phyloP scores from a whole-genome alignment of 2,113 vertebrate species.

The Isurus oxyrinchus region DNA sequence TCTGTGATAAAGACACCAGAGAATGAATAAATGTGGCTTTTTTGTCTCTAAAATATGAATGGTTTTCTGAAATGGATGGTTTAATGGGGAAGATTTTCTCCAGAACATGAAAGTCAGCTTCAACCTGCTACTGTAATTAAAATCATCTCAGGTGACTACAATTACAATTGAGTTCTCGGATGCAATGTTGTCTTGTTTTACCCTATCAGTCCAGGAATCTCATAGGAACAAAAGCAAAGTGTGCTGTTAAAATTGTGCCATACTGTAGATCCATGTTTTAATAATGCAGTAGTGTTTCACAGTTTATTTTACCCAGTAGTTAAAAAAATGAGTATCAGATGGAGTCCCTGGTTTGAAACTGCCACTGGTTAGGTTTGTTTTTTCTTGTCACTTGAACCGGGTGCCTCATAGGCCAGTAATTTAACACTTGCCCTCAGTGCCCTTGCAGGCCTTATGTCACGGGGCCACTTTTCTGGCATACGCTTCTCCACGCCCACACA shows the following conservation, averaged over 20 bases:
- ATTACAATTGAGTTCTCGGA: background rate
- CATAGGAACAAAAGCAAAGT: background rate
- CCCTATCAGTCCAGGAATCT: background rate
- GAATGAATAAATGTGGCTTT: background rate
- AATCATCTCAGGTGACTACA: background rate
- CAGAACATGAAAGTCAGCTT: background rate
- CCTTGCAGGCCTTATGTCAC: constrained; percentile 43
- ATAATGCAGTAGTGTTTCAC: background rate
- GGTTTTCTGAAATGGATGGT: background rate
- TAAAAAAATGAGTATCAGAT: constrained; percentile 20
- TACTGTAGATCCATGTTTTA: background rate
- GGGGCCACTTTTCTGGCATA: constrained; percentile 43
- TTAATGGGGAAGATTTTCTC: background rate
- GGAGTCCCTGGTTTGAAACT: constrained; percentile 33
- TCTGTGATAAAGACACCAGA: background rate
- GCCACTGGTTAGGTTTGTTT: constrained; percentile 54
- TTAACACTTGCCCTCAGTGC: constrained; percentile 42
- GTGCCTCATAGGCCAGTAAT: constrained; percentile 47
- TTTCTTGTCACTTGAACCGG: constrained; percentile 53
- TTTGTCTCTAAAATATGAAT: background rate
- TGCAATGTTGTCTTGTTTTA: too few relatives aligned
- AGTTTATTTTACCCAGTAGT: constrained; percentile 10
- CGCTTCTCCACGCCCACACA: constrained; percentile 45
- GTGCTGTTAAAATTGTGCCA: background rate
- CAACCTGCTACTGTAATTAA: background rate